Base-by-base conservation (phyloP, 2,113 vertebrate genomes). In the Nansenia antarctica region DNA sequence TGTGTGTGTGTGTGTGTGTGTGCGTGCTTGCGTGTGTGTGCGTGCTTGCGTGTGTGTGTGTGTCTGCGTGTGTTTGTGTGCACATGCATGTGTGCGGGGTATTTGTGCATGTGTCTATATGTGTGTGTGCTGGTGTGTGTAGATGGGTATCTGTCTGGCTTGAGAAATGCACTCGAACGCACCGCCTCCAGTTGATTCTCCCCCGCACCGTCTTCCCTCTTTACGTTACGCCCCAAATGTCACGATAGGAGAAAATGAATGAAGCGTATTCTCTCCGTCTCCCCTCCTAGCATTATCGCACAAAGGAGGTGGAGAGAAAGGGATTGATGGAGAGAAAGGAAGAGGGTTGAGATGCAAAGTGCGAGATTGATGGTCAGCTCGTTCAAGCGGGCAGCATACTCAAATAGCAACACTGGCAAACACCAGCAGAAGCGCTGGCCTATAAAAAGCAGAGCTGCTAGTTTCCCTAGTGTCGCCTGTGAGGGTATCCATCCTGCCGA, bases 401-500 rank as follows among this genome's bases (percentile, higher is more conserved):
- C 29, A 76, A 75, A 81, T 52, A 70, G 62, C 73, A 71, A 59
- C 62, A 26, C 54, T 20, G 64, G 8, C 30, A 59, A 45, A 61
- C 58, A 14, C 22, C 20, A 12, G 54, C 39, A 31, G 24, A 20
- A 61, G 49, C 57, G 27, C n/a, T n/a, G n/a, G n/a, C n/a, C n/a
- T n/a, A n/a, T n/a, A n/a, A n/a, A n/a, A n/a, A 53, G 49, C 64
- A 69, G 53, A 69, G 53, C 67, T 70, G 57, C 79, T 76, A n/a
- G n/a, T 65, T 70, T 53, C 79, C 74, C 32, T 58, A 45, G 54
- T 72, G 69, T 78, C 69, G n/a, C 53, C 20, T 74, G 78, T 69
- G 67, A 74, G 70, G 77, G 54, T 67, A 69, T 73, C 74, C 60
- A 57, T 79, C 65, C 72, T 80, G 32, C 49, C 88, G 5, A 20